Conservation (phyloP, 2,113 vertebrate genomes). For the Seriola dumerili region DNA sequence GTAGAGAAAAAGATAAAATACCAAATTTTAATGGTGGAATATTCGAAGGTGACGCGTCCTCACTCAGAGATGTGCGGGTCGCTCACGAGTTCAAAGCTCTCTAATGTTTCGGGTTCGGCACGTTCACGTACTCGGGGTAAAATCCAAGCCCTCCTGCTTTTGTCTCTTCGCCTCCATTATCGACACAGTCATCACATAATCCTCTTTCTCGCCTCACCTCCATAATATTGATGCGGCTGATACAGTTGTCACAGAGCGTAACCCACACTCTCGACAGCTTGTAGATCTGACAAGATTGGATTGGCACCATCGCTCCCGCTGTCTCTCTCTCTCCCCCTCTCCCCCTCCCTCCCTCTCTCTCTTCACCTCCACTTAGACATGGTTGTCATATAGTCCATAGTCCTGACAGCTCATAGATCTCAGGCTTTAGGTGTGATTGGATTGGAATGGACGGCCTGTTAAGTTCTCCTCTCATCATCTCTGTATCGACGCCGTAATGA, state of each 20-base stretch:
- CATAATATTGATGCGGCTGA: conserved; percentile 51
- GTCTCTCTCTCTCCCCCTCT: background rate
- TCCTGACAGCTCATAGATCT: conserved; percentile 47
- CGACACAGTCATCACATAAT: conserved; percentile 34
- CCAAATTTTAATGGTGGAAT: no score
- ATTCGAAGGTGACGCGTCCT: no score
- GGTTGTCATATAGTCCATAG: conserved; percentile 32
- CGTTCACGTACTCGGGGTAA: background rate
- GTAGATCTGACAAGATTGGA: conserved; percentile 54
- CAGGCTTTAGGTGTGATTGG: conserved; percentile 19
- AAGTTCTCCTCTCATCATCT: conserved; percentile 47
- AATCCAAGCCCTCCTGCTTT: conserved; percentile 4
- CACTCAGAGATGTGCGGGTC: no score
- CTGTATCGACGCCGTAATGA: conserved; percentile 15
- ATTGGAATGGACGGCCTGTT: conserved; percentile 27
- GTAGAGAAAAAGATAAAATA: no score
- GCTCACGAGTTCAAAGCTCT: background rate
- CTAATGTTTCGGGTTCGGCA: background rate
- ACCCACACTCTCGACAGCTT: conserved; percentile 47
- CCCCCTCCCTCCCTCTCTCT: background rate
- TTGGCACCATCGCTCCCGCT: conserved; percentile 22
- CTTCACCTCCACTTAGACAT: conserved; percentile 19
- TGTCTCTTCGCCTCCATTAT: conserved; percentile 32
- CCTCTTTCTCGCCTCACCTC: conserved; percentile 43
- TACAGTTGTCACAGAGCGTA: conserved; percentile 40